Evolutionary conservation across 2,888 invertebrate genomes (phyloP).

Genomic region (Diploptera punctata): DNA sequence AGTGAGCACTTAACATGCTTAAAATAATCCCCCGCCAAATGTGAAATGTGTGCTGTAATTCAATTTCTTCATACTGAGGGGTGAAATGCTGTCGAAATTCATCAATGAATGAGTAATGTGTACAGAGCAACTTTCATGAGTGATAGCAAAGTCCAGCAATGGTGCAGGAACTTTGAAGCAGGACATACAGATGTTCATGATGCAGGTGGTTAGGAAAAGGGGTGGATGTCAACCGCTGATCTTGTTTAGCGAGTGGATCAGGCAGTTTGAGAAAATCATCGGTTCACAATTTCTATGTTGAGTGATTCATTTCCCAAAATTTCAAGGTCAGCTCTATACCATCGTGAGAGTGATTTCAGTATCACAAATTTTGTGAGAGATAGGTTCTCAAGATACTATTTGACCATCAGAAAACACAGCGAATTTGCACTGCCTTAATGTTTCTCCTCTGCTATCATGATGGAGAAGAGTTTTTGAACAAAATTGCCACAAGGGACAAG

Average conservation of each 20-base stretch:
- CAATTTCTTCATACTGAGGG: background rate
- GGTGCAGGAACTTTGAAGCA: slow-evolving; percentile 20
- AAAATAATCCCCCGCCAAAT: background rate
- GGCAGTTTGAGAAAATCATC: background rate
- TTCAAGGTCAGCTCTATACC: no score
- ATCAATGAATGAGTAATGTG: slow-evolving; percentile 6
- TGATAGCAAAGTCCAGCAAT: slow-evolving; percentile 6
- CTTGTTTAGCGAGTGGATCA: background rate
- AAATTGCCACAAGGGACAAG: slow-evolving; percentile 29
- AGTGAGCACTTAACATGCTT: background rate
- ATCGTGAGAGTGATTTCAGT: no score
- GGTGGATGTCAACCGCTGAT: no score
- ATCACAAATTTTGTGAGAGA: no score
- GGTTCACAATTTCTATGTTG: slow-evolving; percentile 1
- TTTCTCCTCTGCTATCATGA: background rate
- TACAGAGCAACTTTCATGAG: background rate
- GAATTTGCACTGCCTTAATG: no score
- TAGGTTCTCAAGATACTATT: no score
- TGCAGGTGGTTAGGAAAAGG: background rate
- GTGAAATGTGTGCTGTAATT: background rate
- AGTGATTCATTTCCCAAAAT: background rate
- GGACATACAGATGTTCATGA: background rate
- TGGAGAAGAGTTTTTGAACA: slow-evolving; percentile 16
- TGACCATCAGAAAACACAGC: no score
- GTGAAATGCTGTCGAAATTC: background rate